Base-by-base conservation (phyloP, 2,888 invertebrate genomes). In the Pocota personata region DNA sequence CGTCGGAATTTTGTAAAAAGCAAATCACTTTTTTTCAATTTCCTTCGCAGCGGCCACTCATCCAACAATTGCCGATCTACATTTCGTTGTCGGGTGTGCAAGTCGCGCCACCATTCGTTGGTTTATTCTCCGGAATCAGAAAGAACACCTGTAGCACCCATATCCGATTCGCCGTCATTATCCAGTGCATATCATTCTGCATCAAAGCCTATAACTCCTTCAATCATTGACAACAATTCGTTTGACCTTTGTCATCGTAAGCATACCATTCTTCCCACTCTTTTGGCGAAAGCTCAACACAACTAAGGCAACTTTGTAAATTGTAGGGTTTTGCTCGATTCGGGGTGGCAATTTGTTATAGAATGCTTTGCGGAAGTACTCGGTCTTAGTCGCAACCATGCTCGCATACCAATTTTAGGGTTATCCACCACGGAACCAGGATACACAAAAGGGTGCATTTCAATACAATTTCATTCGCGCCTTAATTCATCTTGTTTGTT, bases 221-320 rank as follows among this genome's bases (percentile, higher is more conserved):
- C n/a, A n/a, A n/a, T n/a, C n/a, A n/a, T n/a, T n/a, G n/a, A 57
- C 8, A 76, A 76, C 19, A 55, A 67, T n/a, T 76, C 66, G 24
- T 7, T 76, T 12, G 27, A 66, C 1, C 6, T 37, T 40, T 8
- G 8, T 5, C 10, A 7, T 66, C 37, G 58, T 7, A 57, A 46
- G 19, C 46, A 58, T 50, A 67, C 66, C 2, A 50, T 77, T 16
- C 21, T 67, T 8, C 60, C 50, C n/a, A 76, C 67, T 50, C 8
- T 77, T 14, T 6, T 60, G 0, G 50, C 60, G 6, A 77, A 37
- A 8, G 50, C 50, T 37, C 7, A 37, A 21, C 5, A 76, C 37
- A 46, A 1, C 37, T 48, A 58, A 19, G 58, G 27, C 0, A 19
- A 57, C 1, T 3, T 14, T 4, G 12, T 57, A 0, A 19, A 3